phyloP scores from a whole-genome alignment of 1,140 invertebrate genomes.

The Danaus plexippus region DNA sequence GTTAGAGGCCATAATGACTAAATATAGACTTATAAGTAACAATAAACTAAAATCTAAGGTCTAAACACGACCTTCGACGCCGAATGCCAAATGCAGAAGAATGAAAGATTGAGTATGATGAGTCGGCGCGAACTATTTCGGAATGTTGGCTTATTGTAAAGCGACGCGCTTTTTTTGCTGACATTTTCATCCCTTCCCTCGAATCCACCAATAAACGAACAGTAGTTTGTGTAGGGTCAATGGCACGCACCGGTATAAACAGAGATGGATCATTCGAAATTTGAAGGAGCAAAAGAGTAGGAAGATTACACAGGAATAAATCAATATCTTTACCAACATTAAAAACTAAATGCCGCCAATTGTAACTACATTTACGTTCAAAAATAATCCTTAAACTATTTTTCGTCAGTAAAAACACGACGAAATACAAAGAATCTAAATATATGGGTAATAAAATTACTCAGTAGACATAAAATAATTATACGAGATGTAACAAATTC shows the following conservation, averaged over 20 bases:
- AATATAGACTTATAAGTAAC: slow-evolving; percentile 56
- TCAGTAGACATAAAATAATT: too few species aligned
- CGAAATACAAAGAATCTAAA: too few species aligned
- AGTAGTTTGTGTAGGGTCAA: slow-evolving; percentile 40
- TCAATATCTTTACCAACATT: slow-evolving; percentile 56
- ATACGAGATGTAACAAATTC: too few species aligned
- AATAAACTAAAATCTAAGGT: slow-evolving; percentile 66
- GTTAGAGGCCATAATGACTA: slow-evolving; percentile 66
- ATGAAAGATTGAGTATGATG: slow-evolving; percentile 54
- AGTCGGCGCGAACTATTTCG: slow-evolving; percentile 57
- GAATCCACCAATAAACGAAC: slow-evolving; percentile 41
- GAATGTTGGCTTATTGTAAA: slow-evolving; percentile 49
- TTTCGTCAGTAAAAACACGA: too few species aligned
- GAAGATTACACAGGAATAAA: slow-evolving; percentile 21
- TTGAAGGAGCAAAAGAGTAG: slow-evolving; percentile 29
- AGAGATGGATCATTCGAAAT: slow-evolving; percentile 24
- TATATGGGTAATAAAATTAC: too few species aligned
- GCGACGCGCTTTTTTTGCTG: slow-evolving; percentile 54
- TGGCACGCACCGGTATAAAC: slow-evolving; percentile 38
- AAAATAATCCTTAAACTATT: slow-evolving; percentile 2
- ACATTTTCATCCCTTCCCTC: slow-evolving; percentile 35
- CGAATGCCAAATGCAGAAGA: slow-evolving; percentile 69
- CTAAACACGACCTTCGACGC: slow-evolving; percentile 64
- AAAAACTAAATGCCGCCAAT: slow-evolving; percentile 29
- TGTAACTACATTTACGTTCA: slow-evolving; percentile 10